Conservation (phyloP, 2,797 vertebrate genomes). For the Malurus leucopterus region DNA sequence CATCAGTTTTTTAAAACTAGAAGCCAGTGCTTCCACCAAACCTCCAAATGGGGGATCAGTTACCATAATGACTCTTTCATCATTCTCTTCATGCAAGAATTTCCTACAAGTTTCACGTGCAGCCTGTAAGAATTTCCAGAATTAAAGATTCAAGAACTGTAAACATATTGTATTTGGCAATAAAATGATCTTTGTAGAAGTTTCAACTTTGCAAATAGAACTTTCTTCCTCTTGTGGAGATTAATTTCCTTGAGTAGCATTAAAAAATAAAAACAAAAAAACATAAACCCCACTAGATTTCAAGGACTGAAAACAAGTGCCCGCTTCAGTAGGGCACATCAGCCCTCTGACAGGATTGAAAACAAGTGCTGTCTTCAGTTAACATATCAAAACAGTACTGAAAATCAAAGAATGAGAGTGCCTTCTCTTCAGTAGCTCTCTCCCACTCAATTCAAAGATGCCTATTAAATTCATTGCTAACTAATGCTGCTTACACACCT, state of each 20-base stretch:
- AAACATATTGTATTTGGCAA: neutral
- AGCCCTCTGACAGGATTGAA: neutral
- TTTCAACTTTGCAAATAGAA: neutral
- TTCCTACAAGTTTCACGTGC: slow-evolving; percentile 68
- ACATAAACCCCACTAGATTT: neutral
- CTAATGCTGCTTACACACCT: neutral
- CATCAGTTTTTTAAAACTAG: slow-evolving; percentile 84
- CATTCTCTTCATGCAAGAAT: slow-evolving; percentile 78
- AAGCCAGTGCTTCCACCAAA: slow-evolving; percentile 88
- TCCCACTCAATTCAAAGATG: neutral
- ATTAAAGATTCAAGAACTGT: neutral
- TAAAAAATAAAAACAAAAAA: neutral
- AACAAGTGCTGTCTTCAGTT: neutral
- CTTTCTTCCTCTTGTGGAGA: neutral
- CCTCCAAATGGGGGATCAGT: slow-evolving; percentile 94
- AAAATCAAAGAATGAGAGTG: neutral
- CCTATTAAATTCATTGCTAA: neutral
- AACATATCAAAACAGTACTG: neutral
- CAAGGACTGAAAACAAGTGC: neutral
- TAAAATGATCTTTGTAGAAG: neutral
- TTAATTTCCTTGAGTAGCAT: neutral
- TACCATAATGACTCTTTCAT: slow-evolving; percentile 82
- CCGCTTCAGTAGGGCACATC: neutral
- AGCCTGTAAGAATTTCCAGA: slow-evolving; percentile 69
- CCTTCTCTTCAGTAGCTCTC: neutral